Evolutionary conservation across 2,797 vertebrate species (phyloP).

Genomic region (Discoglossus pictus): DNA sequence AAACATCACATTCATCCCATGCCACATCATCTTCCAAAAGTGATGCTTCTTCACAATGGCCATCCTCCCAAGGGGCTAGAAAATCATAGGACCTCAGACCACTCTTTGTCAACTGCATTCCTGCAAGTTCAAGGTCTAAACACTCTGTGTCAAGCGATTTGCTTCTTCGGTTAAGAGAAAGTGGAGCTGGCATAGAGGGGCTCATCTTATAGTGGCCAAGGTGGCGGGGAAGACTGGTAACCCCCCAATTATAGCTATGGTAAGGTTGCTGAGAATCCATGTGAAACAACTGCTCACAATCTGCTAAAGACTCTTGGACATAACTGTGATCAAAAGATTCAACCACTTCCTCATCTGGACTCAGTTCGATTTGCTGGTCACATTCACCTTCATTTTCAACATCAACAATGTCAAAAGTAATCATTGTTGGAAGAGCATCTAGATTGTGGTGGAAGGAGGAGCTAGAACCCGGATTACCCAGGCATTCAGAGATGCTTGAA

Average conservation of each 20-base stretch:
- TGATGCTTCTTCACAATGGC: constrained; percentile 40
- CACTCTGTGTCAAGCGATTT: constrained; percentile 90
- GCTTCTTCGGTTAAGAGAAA: constrained; percentile 86
- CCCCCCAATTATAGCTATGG: constrained; percentile 83
- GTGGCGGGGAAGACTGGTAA: constrained; percentile 89
- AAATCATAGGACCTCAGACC: constrained; percentile 68
- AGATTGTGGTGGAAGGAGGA: constrained; percentile 87
- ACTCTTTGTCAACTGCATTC: constrained; percentile 61
- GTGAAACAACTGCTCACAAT: constrained; percentile 82
- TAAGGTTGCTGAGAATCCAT: constrained; percentile 74
- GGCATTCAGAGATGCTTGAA: constrained; percentile 77
- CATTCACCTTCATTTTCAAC: constrained; percentile 95
- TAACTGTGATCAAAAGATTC: constrained; percentile 86
- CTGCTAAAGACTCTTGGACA: constrained; percentile 82
- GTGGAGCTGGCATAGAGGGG: constrained; percentile 72
- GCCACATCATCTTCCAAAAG: neutral
- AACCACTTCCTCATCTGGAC: constrained; percentile 80
- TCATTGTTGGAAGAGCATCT: constrained; percentile 89
- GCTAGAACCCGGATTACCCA: constrained; percentile 76
- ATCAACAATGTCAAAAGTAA: constrained; percentile 94
- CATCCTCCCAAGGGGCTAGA: constrained; percentile 62
- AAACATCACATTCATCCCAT: neutral
- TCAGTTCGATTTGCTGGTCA: constrained; percentile 86
- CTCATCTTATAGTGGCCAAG: constrained; percentile 78
- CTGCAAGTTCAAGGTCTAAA: constrained; percentile 78